Base-by-base conservation (phyloP, 1,140 invertebrate genomes). In the Chironomus tepperi region DNA sequence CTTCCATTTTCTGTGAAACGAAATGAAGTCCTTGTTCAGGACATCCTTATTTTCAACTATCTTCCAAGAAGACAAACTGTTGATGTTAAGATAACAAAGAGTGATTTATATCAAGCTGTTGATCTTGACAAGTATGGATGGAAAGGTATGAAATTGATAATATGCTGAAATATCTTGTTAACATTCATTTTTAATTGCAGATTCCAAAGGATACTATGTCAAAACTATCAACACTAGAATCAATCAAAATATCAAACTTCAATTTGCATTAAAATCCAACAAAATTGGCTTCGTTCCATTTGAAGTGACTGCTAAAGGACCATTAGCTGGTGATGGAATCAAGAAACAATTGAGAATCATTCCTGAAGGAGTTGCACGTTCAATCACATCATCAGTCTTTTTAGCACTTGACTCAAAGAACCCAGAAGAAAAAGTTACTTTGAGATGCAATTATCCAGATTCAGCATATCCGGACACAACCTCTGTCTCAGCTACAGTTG, bases 1-100 rank as follows among this genome's bases (percentile, higher is more conserved):
- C 83, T 97, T 7, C 96, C 95, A 0, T 93, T 94, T 79, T 91
- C 93, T 0, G 89, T 98, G 0, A 91, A 70, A 21, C 65, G 65
- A 7, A 16, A 16, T 19, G 65, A 70, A 70, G 18, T 19, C 8
- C 18, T 70, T 10, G 19, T 8, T 18, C 18, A 18, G 10, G 16
- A 70, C 19, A 70, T 70, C 19, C 10, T 18, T 5, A 70, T 70
- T 6, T 70, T 70, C 18, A 70, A 70, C 6, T 70, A 70, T 10
- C 18, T 70, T 5, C 3, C n/a, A 12, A 6, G 8, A 70, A 19
- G 2, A 8, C 65, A 70, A 70, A 19, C 65, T 18, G 65, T 19
- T 15, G n/a, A 7, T 2, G 16, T 67, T 18, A 67, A 9, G 16
- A 16, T 67, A 2, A 19, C 12, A 8, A 67, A 67, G 5, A 16